phyloP scores from a whole-genome alignment of 2,797 vertebrate species.

The Podarcis siculus region DNA sequence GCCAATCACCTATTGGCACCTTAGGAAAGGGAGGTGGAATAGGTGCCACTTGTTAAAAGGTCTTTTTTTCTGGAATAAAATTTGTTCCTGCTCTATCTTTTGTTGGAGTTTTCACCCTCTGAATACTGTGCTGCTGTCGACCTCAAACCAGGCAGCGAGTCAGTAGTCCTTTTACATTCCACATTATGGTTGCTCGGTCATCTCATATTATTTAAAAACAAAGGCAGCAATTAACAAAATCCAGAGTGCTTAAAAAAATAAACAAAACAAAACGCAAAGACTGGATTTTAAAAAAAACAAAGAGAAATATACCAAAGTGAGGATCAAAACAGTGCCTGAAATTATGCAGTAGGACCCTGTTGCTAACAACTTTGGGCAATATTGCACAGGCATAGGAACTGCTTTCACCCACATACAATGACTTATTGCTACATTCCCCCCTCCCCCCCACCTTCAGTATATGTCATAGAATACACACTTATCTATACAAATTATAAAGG shows the following conservation, averaged over 20 bases:
- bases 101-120: rapidly evolving
- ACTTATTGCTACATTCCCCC: conserved; percentile 66
- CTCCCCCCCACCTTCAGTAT: conserved; percentile 8
- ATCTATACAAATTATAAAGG: conserved; percentile 50
- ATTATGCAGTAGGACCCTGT: conserved; percentile 25
- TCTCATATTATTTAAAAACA: rapidly evolving
- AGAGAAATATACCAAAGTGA: conserved; percentile 18
- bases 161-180: conserved; percentile 36
- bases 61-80: background rate
- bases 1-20: background rate
- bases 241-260: conserved; percentile 20
- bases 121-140: background rate
- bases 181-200: conserved; percentile 19
- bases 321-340: conserved; percentile 30
- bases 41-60: background rate
- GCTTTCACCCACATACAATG: conserved; percentile 35
- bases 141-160: background rate
- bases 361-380: background rate
- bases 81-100: conserved; percentile 30
- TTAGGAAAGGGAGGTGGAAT: background rate
- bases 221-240: conserved; percentile 36
- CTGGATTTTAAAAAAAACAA: conserved; percentile 20
- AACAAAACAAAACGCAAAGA: background rate
- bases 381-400: conserved; percentile 28
- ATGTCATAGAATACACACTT: conserved; percentile 35